These are phyloP conservation scores for Drosophila miranda DNA, from an alignment of 1,140 invertebrate genomes.

Conservation along the genomic window DNA sequence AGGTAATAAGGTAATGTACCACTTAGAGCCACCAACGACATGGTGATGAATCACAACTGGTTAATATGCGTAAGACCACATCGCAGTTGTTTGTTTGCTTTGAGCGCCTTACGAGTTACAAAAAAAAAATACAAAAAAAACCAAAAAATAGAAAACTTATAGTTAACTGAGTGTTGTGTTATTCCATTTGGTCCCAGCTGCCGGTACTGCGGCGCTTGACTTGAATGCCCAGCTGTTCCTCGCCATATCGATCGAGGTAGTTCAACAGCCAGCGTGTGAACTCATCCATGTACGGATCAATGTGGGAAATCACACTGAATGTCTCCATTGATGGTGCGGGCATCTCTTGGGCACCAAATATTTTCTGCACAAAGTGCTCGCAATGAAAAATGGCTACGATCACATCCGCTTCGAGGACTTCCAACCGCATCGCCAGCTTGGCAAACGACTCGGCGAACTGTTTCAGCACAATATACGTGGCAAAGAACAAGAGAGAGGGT, in stretches of 20 bases:
- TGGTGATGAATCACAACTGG: too few species aligned
- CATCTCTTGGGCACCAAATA: conserved; percentile 48
- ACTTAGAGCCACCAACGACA: too few species aligned
- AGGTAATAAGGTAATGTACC: too few species aligned
- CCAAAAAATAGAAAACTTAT: too few species aligned
- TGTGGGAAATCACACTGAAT: conserved; percentile 42
- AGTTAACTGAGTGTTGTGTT: too few species aligned
- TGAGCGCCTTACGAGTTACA: too few species aligned
- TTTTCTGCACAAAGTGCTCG: conserved; percentile 60
- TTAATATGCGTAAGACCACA: too few species aligned
- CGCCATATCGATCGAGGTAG: conserved; percentile 47
- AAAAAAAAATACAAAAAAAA: too few species aligned
- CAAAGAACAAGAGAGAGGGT: background rate
- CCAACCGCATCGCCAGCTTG: conserved; percentile 65
- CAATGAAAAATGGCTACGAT: conserved; percentile 66
- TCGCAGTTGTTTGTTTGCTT: too few species aligned
- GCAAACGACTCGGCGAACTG: conserved; percentile 75
- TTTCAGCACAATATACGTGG: conserved; percentile 66
- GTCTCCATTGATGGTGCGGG: conserved; percentile 49
- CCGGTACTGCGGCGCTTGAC: conserved; percentile 24
- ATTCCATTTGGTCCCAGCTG: background rate
- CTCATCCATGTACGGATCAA: conserved; percentile 66
- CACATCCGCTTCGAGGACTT: conserved; percentile 63
- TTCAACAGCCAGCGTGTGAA: conserved; percentile 62
- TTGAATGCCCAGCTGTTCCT: conserved; percentile 22